Base-by-base conservation (phyloP, 2,113 vertebrate species). In the Tragulus kanchil region DNA sequence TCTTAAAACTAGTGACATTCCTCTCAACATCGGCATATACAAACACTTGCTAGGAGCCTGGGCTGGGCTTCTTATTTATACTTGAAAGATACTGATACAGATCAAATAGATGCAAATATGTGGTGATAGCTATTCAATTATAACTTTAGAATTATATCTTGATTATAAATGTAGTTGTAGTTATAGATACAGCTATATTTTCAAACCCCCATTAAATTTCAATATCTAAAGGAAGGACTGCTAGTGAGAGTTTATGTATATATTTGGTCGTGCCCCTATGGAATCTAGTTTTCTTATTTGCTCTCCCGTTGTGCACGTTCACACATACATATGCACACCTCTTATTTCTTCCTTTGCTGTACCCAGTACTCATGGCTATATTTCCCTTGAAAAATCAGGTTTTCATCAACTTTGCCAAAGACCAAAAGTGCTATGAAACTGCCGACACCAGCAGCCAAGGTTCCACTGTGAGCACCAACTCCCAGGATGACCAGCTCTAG, bases 381-480 rank as follows among this genome's bases (percentile, higher is more conserved):
- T 96, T 97, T 97, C 77, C 82, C 94, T 97, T 98, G 17, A 96
- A 97, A 52, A 96, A 97, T 19, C 86, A 99, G 99, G 99, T 99
- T 98, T 99, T 99, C 98, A 99, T 99, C 98, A 99, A 99, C 98
- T 99, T 99, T 94, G 99, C 99, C 92, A 99, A 99, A 98, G 99
- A 98, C 62, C 98, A 99, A 85, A 99, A 98, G 16, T 98, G 96
- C 59, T 98, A 98, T 50, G 98, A 98, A 0, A 58, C 96, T 0
- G 1, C 0, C 0, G 98, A 98, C 0, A 45, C 84, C 1, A 97
- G 96, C 26, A 98, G 98, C 97, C 98, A 99, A 82, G 97, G 42
- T 1, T 98, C 98, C 58, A 95, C 97, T 71, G 8, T 98, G n/a
- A 98, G 98, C 26, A 89, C 93, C 87, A 96, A 98, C 83, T 98